Evolutionary conservation across 2,113 vertebrate species (phyloP).

Genomic region (Phrynosoma platyrhinos): DNA sequence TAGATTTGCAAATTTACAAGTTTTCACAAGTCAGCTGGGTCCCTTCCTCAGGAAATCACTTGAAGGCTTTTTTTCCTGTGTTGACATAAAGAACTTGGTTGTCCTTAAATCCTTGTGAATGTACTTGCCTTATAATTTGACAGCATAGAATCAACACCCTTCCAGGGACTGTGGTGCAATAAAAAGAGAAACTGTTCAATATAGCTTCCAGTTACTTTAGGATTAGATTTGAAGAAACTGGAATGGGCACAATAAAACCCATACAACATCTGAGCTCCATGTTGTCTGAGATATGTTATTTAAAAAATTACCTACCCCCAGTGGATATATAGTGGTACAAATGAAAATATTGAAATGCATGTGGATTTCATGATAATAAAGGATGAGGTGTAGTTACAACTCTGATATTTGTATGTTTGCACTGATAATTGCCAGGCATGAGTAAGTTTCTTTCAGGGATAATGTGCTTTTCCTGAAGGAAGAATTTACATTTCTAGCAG

Average conservation of each 20-base stretch:
- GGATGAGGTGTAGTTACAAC: conserved; percentile 34
- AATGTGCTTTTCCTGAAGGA: neutral
- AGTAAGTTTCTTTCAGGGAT: neutral
- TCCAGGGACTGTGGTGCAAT: conserved; percentile 76
- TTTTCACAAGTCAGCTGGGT: conserved; percentile 84
- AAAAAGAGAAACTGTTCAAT: conserved; percentile 80
- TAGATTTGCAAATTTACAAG: conserved; percentile 84
- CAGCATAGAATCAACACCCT: conserved; percentile 78
- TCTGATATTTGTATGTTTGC: neutral
- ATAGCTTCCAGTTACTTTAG: conserved; percentile 77
- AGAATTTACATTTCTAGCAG: neutral
- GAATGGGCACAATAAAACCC: conserved; percentile 71
- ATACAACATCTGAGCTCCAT: conserved; percentile 58
- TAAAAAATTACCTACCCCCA: conserved; percentile 57
- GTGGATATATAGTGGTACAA: conserved; percentile 46
- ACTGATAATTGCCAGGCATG: neutral
- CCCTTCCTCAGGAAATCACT: conserved; percentile 85
- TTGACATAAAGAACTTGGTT: conserved; percentile 83
- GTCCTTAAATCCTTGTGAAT: conserved; percentile 82
- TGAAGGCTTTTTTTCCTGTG: conserved; percentile 78
- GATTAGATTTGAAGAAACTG: conserved; percentile 75
- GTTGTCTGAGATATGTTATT: conserved; percentile 50
- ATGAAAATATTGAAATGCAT: conserved; percentile 50
- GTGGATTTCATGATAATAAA: neutral
- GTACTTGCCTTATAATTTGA: conserved; percentile 83